These are phyloP conservation scores for Buathra laborator DNA, from an alignment of 2,888 invertebrate species.

Conservation along the genomic window DNA sequence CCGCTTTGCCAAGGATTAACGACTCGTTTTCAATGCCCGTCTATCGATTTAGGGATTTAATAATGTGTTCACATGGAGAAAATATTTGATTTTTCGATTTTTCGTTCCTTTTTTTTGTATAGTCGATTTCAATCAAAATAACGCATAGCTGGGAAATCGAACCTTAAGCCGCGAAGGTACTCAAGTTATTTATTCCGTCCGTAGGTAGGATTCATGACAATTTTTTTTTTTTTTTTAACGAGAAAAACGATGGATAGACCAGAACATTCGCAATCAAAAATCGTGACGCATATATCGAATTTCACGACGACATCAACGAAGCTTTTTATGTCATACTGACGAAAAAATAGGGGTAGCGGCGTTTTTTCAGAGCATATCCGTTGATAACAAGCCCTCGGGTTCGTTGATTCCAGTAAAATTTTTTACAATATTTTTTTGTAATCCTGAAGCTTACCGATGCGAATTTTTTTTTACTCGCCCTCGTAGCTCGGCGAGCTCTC, in stretches of 20 bases:
- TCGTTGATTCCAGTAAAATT: constrained; percentile 3
- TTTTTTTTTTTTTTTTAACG: not conserved
- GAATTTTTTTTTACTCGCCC: not conserved
- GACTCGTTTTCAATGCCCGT: not conserved
- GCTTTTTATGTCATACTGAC: not conserved
- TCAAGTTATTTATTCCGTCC: not conserved
- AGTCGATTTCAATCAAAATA: not conserved
- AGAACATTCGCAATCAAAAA: not conserved
- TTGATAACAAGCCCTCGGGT: not conserved
- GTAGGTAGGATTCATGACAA: not conserved
- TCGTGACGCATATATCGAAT: not conserved
- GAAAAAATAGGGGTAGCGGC: not conserved
- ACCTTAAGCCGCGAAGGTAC: not conserved
- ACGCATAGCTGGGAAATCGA: not conserved
- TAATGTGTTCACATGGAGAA: not conserved
- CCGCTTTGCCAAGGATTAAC: no score
- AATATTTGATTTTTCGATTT: not conserved
- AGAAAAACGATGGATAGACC: not conserved
- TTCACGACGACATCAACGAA: not conserved
- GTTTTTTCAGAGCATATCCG: not conserved
- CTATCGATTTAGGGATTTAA: not conserved
- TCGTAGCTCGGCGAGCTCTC: not conserved
- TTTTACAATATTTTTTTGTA: constrained; percentile 19
- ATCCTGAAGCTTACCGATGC: constrained; percentile 21
- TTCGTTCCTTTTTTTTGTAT: not conserved